Conservation (phyloP, 2,888 invertebrate genomes). For the Mongoloraphidia duomilia region DNA sequence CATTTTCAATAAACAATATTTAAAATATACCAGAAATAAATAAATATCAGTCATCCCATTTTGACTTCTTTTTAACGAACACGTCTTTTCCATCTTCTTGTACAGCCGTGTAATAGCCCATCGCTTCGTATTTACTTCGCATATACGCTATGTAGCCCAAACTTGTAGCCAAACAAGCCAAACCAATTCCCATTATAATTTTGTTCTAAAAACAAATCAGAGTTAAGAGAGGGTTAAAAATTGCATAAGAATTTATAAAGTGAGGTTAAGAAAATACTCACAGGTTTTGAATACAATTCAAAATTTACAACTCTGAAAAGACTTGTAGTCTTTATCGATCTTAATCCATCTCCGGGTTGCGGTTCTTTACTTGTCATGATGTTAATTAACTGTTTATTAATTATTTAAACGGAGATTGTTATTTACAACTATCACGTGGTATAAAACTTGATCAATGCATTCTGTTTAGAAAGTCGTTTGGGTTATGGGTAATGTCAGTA, state of each 20-base stretch:
- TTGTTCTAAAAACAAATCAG: conserved; percentile 53
- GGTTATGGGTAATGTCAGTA: too few relatives aligned
- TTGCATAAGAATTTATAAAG: neutral
- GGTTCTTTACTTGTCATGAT: conserved; percentile 2
- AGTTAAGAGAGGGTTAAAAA: too few relatives aligned
- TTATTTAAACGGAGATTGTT: too few relatives aligned
- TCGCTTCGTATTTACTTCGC: conserved; percentile 61
- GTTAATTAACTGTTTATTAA: too few relatives aligned
- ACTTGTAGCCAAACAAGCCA: conserved; percentile 57
- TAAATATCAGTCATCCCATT: conserved; percentile 42
- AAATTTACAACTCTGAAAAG: conserved; percentile 75
- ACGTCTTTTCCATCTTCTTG: conserved; percentile 63
- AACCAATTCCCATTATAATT: conserved; percentile 68
- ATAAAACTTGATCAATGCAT: too few relatives aligned
- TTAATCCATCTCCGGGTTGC: conserved; percentile 58
- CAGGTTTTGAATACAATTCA: conserved; percentile 79
- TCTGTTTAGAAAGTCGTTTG: too few relatives aligned
- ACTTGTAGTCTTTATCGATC: conserved; percentile 56
- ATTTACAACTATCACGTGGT: too few relatives aligned
- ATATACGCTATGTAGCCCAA: conserved; percentile 74
- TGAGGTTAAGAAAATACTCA: conserved; percentile 32
- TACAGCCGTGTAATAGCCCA: conserved; percentile 69
- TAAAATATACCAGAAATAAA: neutral
- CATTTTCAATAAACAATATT: too few relatives aligned
- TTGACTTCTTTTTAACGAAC: conserved; percentile 60